Evolutionary conservation across 2,888 invertebrate genomes (phyloP), one percentile per base, ranked within the genome.

Genomic region (Polietes domitor): DNA sequence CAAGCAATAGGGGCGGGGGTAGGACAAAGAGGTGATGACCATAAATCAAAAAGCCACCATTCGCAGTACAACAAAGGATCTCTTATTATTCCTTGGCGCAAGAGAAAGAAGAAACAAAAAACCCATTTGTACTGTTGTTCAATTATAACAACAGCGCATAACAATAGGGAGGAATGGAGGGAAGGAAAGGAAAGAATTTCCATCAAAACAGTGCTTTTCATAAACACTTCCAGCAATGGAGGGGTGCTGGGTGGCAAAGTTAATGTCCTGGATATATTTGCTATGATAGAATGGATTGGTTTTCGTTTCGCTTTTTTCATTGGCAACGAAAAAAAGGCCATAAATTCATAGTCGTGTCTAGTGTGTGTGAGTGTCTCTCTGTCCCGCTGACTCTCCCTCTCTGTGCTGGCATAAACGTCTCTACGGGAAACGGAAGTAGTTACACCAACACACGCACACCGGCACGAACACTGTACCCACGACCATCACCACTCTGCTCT

Each of bases 331-430:
- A 61, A 55, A 21, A n/a, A 65, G 37, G 21, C 65, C 72, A 81
- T 84, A 84, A 81, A 81, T 84, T 81, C 61, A 75, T 81, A 41
- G 53, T 17, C 63, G 26, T 80, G 83, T 80, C 83, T 77, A 28
- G 21, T n/a, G n/a, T n/a, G n/a, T n/a, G n/a, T n/a, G n/a, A n/a
- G n/a, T n/a, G 7, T 37, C 37, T 37, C 9, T 43, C 4, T 41
- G 41, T 19, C 21, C 19, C 41, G 19, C 65, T 55, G 19, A n/a
- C 24, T 55, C 55, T 21, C 55, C 24, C 55, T 24, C 55, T 55
- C 50, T 19, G 17, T 50, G 5, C n/a, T 32, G 32, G 7, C 5
- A 3, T 7, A 32, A 7, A 32, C n/a, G 32, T 32, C 3, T 32
- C 41, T 41, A 65, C 21, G 65, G 65, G 65, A 65, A 65, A 65